A percentile compares a stretch with the other conserved stretches of the same genome.
Evolutionary conservation across 2,113 vertebrate species (phyloP).

Genomic region (Takifugu bimaculatus): DNA sequence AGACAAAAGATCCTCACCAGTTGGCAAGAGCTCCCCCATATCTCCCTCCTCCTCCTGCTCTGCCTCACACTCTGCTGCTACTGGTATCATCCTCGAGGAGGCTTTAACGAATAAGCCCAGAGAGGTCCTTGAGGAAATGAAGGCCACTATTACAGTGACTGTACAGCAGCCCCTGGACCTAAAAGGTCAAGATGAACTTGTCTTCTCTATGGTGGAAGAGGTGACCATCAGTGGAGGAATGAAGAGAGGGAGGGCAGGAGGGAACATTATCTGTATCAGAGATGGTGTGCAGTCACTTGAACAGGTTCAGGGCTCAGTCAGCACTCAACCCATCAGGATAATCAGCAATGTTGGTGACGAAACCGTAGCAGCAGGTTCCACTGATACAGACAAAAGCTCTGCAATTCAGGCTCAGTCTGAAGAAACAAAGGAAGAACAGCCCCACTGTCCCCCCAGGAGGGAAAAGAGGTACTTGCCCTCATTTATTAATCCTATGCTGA

Average conservation of each 20-base stretch:
- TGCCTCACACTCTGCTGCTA: conserved; percentile 60
- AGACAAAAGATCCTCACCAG: conserved; percentile 83
- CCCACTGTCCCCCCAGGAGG: conserved; percentile 22
- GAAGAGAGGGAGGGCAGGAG: conserved; percentile 79
- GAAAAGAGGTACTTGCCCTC: conserved; percentile 66
- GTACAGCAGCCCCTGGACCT: conserved; percentile 92
- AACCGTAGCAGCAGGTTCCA: conserved; percentile 6
- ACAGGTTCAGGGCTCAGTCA: conserved; percentile 68
- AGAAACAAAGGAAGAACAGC: conserved; percentile 11
- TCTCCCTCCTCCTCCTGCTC: conserved; percentile 61
- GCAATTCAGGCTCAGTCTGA: conserved; percentile 1
- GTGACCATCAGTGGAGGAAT: conserved; percentile 86
- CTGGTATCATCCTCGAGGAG: conserved; percentile 52
- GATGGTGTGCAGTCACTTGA: conserved; percentile 78
- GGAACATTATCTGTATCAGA: conserved; percentile 89
- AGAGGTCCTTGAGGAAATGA: conserved; percentile 79
- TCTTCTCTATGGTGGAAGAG: conserved; percentile 95
- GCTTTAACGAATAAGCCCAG: conserved; percentile 44
- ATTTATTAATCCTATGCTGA: conserved; percentile 88
- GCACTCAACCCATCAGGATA: conserved; percentile 88
- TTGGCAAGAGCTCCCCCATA: conserved; percentile 90
- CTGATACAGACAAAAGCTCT: not conserved
- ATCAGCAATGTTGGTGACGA: conserved; percentile 89
- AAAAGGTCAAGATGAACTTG: conserved; percentile 92
- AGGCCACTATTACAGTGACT: conserved; percentile 89